Evolutionary conservation across 1,140 invertebrate genomes (phyloP), one percentile per base, ranked within the genome.

Genomic region (Oreohelix idahoensis): DNA sequence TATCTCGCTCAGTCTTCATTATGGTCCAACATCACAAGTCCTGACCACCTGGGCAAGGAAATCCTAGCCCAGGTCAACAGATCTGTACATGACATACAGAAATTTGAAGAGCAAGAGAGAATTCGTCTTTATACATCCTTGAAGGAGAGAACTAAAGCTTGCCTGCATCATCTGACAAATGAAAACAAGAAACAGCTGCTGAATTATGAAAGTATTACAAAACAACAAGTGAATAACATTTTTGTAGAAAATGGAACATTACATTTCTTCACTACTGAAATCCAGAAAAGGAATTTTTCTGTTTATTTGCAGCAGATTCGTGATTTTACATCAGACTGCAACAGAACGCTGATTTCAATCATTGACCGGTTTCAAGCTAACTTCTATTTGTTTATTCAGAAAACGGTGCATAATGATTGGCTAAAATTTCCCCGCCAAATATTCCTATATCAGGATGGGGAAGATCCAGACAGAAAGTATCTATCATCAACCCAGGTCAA

Each of bases 351-450:
- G 35, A 78, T 85, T n/a, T 80, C 79, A 35, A 87, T 90, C 32
- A 81, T 90, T 39, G 76, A 87, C 13, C 51, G 76, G 32, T 86
- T 89, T 78, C 74, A 85, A 20, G 45, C 82, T 0, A 88, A 85
- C 0, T 90, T 88, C 66, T 69, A 83, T 20, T 45, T 84, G 23
- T 87, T 89, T 66, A 71, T 89, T 36, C 84, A 84, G 74, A 83
- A 85, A 32, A 81, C 88, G 10, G 83, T 82, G 11, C 84, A 83
- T 23, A 90, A 88, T 69, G 63, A 77, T 29, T 91, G 89, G 89
- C 79, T 91, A 26, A 81, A 84, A 35, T 87, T 89, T 79, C 88
- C 90, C 0, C 81, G 86, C 32, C 85, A 90, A 35, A 85, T 88
- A 15, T 91, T 89, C 45, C 86, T 88, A 49, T 53, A 79, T 8